phyloP scores from a whole-genome alignment of 2,113 vertebrate species.

The Synodontis membranacea region DNA sequence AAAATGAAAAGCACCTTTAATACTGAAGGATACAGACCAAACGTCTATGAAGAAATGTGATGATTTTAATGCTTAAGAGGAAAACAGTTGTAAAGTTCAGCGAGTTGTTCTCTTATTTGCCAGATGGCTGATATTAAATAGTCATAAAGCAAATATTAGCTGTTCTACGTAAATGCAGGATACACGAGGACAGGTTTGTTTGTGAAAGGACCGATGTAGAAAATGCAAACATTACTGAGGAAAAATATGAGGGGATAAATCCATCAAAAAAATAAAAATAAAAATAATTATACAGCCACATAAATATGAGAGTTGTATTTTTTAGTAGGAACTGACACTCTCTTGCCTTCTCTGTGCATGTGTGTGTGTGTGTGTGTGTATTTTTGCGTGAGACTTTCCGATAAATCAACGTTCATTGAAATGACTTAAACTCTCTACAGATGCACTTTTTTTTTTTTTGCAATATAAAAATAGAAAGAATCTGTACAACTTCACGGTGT shows the following conservation, averaged over 20 bases:
- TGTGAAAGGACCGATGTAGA: not conserved
- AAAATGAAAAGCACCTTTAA: not conserved
- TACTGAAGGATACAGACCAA: too few species aligned
- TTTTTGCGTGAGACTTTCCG: not conserved
- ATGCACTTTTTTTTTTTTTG: not conserved
- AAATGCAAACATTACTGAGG: slow-evolving; percentile 16
- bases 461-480: slow-evolving; percentile 52
- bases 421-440: slow-evolving; percentile 4
- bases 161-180: slow-evolving; percentile 4
- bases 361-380: not conserved
- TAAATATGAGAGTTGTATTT: not conserved
- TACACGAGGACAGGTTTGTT: not conserved
- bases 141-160: slow-evolving; percentile 13
- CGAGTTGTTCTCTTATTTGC: slow-evolving; percentile 41
- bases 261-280: not conserved
- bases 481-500: slow-evolving; percentile 9
- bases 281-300: not conserved
- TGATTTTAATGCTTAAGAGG: not conserved
- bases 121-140: slow-evolving; percentile 1
- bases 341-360: too few species aligned
- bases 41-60: not conserved
- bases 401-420: slow-evolving; percentile 38
- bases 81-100: not conserved
- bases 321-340: not conserved
- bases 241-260: slow-evolving; percentile 4